Percentiles rank a stretch among this genome's conserved stretches.
Evolutionary conservation across 2,113 vertebrate species (phyloP).

Genomic region (Melozone crissalis): DNA sequence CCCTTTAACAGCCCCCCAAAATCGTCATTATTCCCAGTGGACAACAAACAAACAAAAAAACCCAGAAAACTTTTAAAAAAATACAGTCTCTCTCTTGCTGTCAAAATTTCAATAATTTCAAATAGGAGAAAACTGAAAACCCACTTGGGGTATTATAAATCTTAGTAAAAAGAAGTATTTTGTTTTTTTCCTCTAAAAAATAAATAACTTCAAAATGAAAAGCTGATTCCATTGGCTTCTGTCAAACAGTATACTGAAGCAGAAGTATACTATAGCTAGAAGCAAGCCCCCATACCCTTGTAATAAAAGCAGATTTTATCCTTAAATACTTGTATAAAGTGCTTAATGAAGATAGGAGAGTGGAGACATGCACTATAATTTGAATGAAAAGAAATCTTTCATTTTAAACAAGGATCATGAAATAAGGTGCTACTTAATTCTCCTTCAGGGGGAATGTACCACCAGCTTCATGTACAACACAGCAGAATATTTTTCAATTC

Average conservation of each 20-base stretch:
- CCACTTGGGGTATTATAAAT: neutral
- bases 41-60: neutral
- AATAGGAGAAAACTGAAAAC: neutral
- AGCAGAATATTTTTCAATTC: neutral
- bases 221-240: neutral
- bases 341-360: neutral
- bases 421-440: neutral
- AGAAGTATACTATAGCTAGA: neutral
- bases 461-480: neutral
- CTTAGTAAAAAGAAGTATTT: neutral
- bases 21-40: neutral
- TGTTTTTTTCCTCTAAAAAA: accelerated
- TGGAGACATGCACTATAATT: neutral
- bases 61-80: neutral
- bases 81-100: neutral
- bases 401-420: neutral
- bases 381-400: neutral
- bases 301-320: neutral
- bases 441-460: neutral
- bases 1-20: neutral
- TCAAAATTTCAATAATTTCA: neutral
- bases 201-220: neutral
- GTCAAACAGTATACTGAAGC: neutral
- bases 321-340: neutral
- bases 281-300: neutral